phyloP scores from a whole-genome alignment of 2,888 invertebrate genomes.

The Drosophila cognata region DNA sequence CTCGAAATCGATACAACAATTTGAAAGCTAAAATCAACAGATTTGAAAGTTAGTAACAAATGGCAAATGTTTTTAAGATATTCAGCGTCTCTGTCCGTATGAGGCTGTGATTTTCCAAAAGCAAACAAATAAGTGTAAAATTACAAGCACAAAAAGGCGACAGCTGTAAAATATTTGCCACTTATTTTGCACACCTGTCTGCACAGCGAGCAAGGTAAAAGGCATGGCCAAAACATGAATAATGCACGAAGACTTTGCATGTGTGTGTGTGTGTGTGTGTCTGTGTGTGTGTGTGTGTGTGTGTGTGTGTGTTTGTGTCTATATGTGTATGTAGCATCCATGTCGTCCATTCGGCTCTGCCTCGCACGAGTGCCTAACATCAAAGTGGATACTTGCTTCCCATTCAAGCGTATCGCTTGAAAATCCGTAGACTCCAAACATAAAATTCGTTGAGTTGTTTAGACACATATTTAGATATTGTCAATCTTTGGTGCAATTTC shows the following conservation, averaged over 20 bases:
- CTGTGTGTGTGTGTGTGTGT: slow-evolving; percentile 2
- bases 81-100: background rate
- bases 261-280: background rate
- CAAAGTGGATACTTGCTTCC: slow-evolving; percentile 64
- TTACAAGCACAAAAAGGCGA: slow-evolving; percentile 45
- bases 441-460: slow-evolving; percentile 37
- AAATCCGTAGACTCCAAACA: slow-evolving; percentile 20
- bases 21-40: background rate
- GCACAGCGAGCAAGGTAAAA: slow-evolving; percentile 42
- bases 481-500: slow-evolving; percentile 30
- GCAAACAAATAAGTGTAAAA: slow-evolving; percentile 50
- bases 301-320: background rate
- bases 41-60: background rate
- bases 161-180: slow-evolving; percentile 73
- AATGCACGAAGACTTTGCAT: slow-evolving; percentile 43
- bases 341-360: slow-evolving; percentile 31
- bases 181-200: slow-evolving; percentile 80
- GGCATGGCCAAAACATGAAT: slow-evolving; percentile 55
- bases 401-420: slow-evolving; percentile 45
- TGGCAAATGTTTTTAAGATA: background rate
- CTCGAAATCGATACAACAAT: background rate
- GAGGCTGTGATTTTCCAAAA: slow-evolving; percentile 31
- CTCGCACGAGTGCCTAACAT: slow-evolving; percentile 71
- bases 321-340: slow-evolving; percentile 11
- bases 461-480: slow-evolving; percentile 43